Evolutionary conservation across 2,797 vertebrate species (phyloP).

Genomic region (Pempheris klunzingeri): DNA sequence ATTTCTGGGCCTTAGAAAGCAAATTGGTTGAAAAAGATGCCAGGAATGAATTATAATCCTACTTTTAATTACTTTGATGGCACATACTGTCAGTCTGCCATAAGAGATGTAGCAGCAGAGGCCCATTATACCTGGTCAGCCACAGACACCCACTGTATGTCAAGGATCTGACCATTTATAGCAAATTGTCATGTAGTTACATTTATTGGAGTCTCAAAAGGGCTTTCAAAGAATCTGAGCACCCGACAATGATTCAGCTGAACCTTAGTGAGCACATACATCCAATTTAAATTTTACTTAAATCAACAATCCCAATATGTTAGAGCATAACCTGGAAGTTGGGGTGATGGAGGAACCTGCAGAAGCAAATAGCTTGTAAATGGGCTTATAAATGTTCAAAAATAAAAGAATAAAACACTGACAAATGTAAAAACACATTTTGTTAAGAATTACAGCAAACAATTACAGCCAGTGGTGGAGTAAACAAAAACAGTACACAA

Average conservation of each 20-base stretch:
- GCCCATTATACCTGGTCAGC: slow-evolving; percentile 1
- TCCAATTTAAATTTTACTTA: not conserved
- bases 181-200: not conserved
- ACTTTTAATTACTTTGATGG: slow-evolving; percentile 26
- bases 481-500: no score
- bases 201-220: not conserved
- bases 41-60: not conserved
- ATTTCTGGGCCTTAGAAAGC: slow-evolving; percentile 1
- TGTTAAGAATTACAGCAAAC: no score
- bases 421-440: no score
- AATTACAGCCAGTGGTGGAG: no score
- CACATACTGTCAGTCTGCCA: not conserved
- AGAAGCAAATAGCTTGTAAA: no score
- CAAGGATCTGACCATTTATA: not conserved
- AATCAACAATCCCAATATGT: not conserved
- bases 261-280: not conserved
- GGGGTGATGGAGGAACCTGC: not conserved
- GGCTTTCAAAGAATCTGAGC: not conserved
- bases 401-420: not conserved
- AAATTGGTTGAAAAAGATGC: slow-evolving; percentile 2
- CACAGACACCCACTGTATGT: not conserved
- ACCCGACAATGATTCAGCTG: not conserved
- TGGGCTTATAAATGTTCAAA: no score
- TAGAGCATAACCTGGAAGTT: no score
- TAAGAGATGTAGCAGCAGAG: not conserved